Evolutionary conservation across 2,113 vertebrate genomes (phyloP).

Genomic region (Machaerirhynchus nigripectus): DNA sequence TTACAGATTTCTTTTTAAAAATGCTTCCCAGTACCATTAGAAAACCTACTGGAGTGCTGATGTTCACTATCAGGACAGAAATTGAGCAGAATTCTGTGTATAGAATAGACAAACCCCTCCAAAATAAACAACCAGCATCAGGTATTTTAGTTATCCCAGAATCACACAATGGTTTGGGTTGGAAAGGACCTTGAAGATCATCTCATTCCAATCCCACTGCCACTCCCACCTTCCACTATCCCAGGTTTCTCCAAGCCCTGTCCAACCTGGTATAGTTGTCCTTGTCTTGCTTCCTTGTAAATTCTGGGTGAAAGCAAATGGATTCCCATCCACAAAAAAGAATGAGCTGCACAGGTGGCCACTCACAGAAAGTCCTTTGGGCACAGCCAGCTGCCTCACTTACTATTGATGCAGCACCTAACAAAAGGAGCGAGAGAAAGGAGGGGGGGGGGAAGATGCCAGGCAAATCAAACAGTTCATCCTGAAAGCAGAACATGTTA

Average conservation of each 20-base stretch:
- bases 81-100: neutral
- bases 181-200: neutral
- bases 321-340: neutral
- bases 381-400: neutral
- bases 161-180: neutral
- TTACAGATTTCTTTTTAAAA: neutral
- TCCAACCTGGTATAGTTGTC: neutral
- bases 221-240: neutral
- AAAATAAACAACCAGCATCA: neutral
- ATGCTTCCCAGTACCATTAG: neutral
- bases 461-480: neutral
- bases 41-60: neutral
- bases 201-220: neutral
- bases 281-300: neutral
- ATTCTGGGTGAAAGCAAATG: neutral
- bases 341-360: neutral
- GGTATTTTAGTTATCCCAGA: neutral
- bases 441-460: neutral
- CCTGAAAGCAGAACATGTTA: neutral
- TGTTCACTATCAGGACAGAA: neutral
- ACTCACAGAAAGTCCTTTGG: neutral
- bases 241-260: neutral
- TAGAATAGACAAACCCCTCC: neutral
- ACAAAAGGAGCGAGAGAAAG: neutral
- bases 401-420: neutral